These are phyloP conservation scores for Leptinotarsa peninsularis DNA, from an alignment of 2,888 invertebrate species.

Conservation along the genomic window DNA sequence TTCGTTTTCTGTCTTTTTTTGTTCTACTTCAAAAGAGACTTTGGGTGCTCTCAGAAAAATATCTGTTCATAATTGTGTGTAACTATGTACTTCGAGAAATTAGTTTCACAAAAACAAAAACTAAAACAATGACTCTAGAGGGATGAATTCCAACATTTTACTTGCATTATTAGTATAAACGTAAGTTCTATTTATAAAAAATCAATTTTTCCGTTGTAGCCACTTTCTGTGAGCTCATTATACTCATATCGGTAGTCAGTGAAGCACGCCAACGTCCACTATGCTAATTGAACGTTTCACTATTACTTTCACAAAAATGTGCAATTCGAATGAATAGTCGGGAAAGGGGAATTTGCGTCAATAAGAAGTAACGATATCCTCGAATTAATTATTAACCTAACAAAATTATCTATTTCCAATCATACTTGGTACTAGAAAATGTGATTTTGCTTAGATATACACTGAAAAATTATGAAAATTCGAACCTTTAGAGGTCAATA, in stretches of 20 bases:
- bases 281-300: conserved; percentile 20
- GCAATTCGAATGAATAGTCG: conserved; percentile 9
- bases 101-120: too few relatives aligned
- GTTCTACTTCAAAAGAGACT: too few relatives aligned
- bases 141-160: not conserved
- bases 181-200: conserved; percentile 11
- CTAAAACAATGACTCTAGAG: too few relatives aligned
- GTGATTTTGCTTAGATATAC: too few relatives aligned
- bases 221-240: conserved; percentile 15
- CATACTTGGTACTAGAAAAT: too few relatives aligned
- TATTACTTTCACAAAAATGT: conserved; percentile 21
- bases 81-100: too few relatives aligned
- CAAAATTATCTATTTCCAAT: not conserved
- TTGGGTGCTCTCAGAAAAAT: too few relatives aligned
- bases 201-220: not conserved
- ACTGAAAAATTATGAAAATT: too few relatives aligned
- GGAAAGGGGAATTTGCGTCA: conserved; percentile 5
- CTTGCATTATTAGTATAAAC: not conserved
- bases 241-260: conserved; percentile 21
- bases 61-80: too few relatives aligned
- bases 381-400: not conserved
- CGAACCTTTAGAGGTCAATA: not conserved
- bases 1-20: too few relatives aligned
- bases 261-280: conserved; percentile 27
- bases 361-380: not conserved